Conservation (phyloP, 2,797 vertebrate species). For the Sebastes umbrosus region DNA sequence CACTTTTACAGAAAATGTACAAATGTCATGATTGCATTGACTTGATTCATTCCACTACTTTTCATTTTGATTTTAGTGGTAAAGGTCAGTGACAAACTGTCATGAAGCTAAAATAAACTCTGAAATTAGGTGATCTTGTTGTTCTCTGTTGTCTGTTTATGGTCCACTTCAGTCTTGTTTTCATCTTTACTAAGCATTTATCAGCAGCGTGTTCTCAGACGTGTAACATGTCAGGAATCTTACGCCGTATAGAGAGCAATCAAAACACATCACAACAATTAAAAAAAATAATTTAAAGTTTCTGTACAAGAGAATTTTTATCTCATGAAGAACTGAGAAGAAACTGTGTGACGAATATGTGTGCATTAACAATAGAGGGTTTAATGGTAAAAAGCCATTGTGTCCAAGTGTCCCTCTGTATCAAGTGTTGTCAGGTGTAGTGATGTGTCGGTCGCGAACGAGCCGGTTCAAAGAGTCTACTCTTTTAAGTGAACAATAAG, state of each 20-base stretch:
- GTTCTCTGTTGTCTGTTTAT: not conserved
- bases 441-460: too few species aligned
- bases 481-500: too few species aligned
- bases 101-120: constrained; percentile 71
- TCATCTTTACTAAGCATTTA: not conserved
- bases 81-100: constrained; percentile 32
- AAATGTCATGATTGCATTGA: constrained; percentile 34
- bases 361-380: too few species aligned
- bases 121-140: constrained; percentile 20
- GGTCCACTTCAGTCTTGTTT: not conserved
- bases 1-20: constrained; percentile 37
- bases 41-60: constrained; percentile 37
- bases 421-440: too few species aligned
- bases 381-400: not conserved
- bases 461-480: too few species aligned
- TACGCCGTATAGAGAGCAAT: not conserved
- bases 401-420: not conserved
- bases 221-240: not conserved
- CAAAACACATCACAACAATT: not conserved
- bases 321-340: not conserved
- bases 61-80: constrained; percentile 39
- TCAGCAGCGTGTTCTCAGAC: not conserved
- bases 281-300: too few species aligned
- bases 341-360: too few species aligned
- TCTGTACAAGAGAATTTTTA: not conserved